Evolutionary conservation across 2,888 invertebrate species (phyloP).

Genomic region (Volucella inflata): DNA sequence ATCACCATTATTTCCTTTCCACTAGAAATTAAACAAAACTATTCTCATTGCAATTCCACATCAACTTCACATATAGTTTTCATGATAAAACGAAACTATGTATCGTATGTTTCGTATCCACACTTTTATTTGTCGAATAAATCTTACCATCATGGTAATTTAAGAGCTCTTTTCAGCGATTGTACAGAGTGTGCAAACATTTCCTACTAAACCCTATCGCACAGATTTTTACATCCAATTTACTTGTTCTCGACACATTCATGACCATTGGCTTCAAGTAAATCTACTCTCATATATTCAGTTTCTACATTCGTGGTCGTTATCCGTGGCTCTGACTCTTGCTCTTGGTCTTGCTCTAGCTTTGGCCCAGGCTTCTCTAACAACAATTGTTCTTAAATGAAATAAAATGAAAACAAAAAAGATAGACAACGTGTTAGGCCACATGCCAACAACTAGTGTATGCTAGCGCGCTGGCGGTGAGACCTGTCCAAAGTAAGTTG

Average conservation of each 20-base stretch:
- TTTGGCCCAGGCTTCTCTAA: neutral
- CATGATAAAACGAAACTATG: too few species aligned
- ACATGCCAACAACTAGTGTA: constrained; percentile 72
- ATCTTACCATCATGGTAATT: constrained; percentile 42
- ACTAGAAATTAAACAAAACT: too few species aligned
- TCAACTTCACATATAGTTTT: neutral
- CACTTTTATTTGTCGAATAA: neutral
- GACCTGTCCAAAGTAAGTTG: constrained; percentile 70
- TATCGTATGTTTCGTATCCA: too few species aligned
- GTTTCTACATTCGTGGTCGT: constrained; percentile 24
- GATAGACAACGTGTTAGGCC: constrained; percentile 70
- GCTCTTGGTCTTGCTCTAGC: neutral
- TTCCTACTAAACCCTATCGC: constrained; percentile 14
- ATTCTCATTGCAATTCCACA: neutral
- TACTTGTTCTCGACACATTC: constrained; percentile 48
- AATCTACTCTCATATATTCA: constrained; percentile 15
- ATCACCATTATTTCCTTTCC: too few species aligned
- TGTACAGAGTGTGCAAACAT: constrained; percentile 8
- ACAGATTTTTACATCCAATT: constrained; percentile 60
- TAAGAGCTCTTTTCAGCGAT: constrained; percentile 19
- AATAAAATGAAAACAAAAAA: constrained; percentile 3
- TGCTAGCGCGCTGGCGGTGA: constrained; percentile 44
- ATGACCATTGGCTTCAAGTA: constrained; percentile 28
- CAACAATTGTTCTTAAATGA: constrained; percentile 55
- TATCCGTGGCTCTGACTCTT: constrained; percentile 31